Evolutionary conservation across 2,797 vertebrate species (phyloP), one percentile per base, ranked within the genome.

Genomic region (Myripristis jacobus): DNA sequence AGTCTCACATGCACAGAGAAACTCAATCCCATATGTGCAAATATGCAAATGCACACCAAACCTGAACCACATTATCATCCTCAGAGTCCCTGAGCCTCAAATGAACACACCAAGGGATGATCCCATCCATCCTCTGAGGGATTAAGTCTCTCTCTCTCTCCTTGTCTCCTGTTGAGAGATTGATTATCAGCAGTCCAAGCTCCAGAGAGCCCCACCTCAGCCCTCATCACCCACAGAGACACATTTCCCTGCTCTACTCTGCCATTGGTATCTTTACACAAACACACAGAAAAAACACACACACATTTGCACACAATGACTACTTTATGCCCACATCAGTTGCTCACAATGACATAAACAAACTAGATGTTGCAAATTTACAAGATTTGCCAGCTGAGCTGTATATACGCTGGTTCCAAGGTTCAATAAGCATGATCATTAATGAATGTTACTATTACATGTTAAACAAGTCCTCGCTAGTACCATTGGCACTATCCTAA

Each of bases 161-260:
- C 31, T 18, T 3, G 1, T 58, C 64, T 72, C 70, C 62, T 79
- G 75, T 66, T 48, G 65, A 65, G 74, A 79, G 58, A 84, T 68
- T 72, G 81, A 81, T 87, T 60, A 63, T 74, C 52, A 43, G 65
- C 54, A 27, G 46, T 54, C 52, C 31, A 36, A 61, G 55, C 59
- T 64, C 75, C 66, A 75, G 73, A 36, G 36, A 76, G 55, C 21
- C 69, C 60, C 52, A 70, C 41, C 43, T 67, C 31, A 55, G 43
- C 51, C 63, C n/a, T 62, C 22, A 68, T 66, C 44, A 51, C 13
- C 47, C 66, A 44, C 72, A 76, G 60, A 70, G 36, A 55, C 31
- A 41, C 38, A 25, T 54, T 44, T 6, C 15, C 31, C 10, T 5
- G 1, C 60, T 48, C 36, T 5, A 38, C 12, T 58, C 50, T 47